Conservation (phyloP, 2,888 invertebrate genomes). For the Alviniconcha strummeri region DNA sequence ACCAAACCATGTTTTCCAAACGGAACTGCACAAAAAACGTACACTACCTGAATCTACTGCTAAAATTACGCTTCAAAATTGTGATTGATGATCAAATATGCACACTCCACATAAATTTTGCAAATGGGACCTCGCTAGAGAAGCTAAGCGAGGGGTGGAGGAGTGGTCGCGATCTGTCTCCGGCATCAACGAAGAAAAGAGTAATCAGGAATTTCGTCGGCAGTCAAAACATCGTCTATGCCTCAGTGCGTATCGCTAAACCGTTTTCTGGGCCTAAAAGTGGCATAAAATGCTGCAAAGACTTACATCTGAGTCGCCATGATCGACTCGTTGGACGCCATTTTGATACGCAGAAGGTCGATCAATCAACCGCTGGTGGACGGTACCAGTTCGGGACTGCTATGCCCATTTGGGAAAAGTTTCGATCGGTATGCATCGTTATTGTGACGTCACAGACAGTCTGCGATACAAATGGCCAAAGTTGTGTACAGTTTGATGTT, state of each 20-base stretch:
- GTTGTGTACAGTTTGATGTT: not conserved
- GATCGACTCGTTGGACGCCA: constrained; percentile 23
- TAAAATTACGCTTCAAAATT: too few species aligned
- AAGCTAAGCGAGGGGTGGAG: not conserved
- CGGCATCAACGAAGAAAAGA: not conserved
- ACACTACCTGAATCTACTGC: too few species aligned
- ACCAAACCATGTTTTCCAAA: too few species aligned
- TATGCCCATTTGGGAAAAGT: constrained; percentile 1
- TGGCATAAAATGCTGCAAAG: not conserved
- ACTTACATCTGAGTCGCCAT: constrained; percentile 24
- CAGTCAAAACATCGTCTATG: too few species aligned
- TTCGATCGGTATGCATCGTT: not conserved
- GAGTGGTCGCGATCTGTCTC: constrained; percentile 17
- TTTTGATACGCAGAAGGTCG: not conserved
- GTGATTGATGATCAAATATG: not conserved
- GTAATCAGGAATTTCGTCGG: too few species aligned
- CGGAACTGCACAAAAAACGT: too few species aligned
- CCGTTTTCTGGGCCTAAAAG: not conserved
- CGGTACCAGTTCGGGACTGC: not conserved
- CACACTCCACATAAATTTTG: constrained; percentile 17
- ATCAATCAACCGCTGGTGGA: not conserved
- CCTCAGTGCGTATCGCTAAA: not conserved
- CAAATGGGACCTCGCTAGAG: not conserved
- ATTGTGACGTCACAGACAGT: not conserved
- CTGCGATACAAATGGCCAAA: not conserved